Evolutionary conservation across 2,888 invertebrate species (phyloP).

Genomic region (Parnassius mnemosyne): DNA sequence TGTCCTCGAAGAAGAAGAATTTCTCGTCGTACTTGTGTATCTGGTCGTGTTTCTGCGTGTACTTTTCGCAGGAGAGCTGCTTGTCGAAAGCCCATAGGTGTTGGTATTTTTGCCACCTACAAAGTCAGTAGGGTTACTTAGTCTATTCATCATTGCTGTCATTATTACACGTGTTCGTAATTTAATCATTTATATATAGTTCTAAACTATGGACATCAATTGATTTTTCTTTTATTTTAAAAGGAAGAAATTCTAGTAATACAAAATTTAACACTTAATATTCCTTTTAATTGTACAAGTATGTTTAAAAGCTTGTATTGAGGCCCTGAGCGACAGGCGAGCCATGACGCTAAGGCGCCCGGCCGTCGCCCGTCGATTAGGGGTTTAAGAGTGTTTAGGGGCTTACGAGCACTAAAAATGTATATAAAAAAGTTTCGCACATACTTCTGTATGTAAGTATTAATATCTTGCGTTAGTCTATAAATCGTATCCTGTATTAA

Average conservation of each 20-base stretch:
- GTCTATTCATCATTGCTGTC: too few species aligned
- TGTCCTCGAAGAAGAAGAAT: conserved; percentile 90
- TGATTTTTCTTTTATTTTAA: neutral
- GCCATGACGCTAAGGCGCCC: too few species aligned
- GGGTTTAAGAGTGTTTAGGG: too few species aligned
- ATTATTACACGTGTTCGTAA: too few species aligned
- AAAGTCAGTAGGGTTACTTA: conserved; percentile 1
- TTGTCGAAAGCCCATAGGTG: conserved; percentile 90
- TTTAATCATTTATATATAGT: too few species aligned
- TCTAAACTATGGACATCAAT: neutral
- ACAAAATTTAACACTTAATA: neutral
- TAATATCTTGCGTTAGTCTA: conserved; percentile 83
- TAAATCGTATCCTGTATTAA: conserved; percentile 85
- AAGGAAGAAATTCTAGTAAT: neutral
- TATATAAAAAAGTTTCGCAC: conserved; percentile 27
- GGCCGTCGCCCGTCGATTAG: too few species aligned
- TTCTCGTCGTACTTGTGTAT: conserved; percentile 88
- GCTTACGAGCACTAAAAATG: too few species aligned
- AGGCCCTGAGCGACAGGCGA: too few species aligned
- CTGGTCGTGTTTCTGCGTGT: conserved; percentile 81
- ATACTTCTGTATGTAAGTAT: conserved; percentile 81
- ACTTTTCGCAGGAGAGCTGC: conserved; percentile 86
- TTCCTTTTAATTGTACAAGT: too few species aligned
- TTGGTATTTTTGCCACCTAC: conserved; percentile 86
- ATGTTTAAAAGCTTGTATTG: too few species aligned